Evolutionary conservation across 2,888 invertebrate species (phyloP).

Genomic region (Blastobasis lacticolella): DNA sequence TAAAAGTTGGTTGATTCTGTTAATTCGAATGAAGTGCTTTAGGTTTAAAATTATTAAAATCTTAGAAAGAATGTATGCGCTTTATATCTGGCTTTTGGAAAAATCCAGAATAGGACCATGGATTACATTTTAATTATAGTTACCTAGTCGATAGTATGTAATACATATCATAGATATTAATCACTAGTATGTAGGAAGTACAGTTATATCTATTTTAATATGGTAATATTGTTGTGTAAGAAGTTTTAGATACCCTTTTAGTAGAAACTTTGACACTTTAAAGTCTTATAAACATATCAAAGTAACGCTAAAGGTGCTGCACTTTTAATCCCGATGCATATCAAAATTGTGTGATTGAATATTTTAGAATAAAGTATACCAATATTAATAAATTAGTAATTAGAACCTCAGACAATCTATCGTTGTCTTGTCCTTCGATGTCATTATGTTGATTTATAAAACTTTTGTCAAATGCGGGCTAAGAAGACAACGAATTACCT

Average conservation of each 20-base stretch:
- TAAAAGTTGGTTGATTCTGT: constrained; percentile 40
- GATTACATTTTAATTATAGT: constrained; percentile 57
- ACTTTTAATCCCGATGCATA: constrained; percentile 54
- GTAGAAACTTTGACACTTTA: constrained; percentile 33
- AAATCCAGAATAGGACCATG: constrained; percentile 69
- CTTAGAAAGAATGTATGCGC: constrained; percentile 69
- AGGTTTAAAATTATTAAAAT: constrained; percentile 47
- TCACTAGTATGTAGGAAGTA: constrained; percentile 58
- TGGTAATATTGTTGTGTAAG: constrained; percentile 48
- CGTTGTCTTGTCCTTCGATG: not conserved
- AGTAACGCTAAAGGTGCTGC: constrained; percentile 60
- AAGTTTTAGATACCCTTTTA: constrained; percentile 58
- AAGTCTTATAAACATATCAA: constrained; percentile 30
- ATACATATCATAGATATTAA: constrained; percentile 54
- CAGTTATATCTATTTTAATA: not conserved
- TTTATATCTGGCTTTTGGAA: constrained; percentile 71
- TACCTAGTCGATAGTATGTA: constrained; percentile 26
- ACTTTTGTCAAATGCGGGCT: constrained; percentile 72
- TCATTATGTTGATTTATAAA: constrained; percentile 16
- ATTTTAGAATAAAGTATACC: constrained; percentile 35
- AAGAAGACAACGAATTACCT: constrained; percentile 61
- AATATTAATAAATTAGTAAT: constrained; percentile 27
- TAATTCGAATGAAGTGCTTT: constrained; percentile 38
- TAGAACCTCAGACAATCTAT: not conserved
- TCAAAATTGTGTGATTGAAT: constrained; percentile 66